These are phyloP conservation scores for Auanema sp. DNA, from an alignment of 2,888 invertebrate species.

Conservation along the genomic window DNA sequence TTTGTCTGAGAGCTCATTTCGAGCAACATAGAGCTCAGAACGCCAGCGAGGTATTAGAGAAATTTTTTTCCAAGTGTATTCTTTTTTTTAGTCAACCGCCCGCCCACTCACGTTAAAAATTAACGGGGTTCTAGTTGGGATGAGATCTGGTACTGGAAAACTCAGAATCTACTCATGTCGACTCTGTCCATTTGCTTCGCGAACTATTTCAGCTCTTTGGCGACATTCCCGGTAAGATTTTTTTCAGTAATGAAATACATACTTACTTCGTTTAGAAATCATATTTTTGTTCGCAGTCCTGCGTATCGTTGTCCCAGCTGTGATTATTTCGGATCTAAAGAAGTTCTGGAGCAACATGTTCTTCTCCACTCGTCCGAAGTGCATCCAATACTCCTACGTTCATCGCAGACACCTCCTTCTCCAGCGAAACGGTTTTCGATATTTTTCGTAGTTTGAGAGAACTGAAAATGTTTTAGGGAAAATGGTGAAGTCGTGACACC, in stretches of 20 bases:
- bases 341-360: constrained; percentile 18
- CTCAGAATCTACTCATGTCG: constrained; percentile 26
- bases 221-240: constrained; percentile 23
- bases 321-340: constrained; percentile 10
- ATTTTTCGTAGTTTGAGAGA: too few relatives aligned
- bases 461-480: too few relatives aligned
- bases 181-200: constrained; percentile 27
- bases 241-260: background rate
- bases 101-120: background rate
- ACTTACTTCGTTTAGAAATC: constrained; percentile 3
- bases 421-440: too few relatives aligned
- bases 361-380: constrained; percentile 8
- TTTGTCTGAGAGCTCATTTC: constrained; percentile 30
- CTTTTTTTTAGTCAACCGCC: constrained; percentile 8
- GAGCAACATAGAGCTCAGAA: constrained; percentile 25
- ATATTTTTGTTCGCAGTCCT: constrained; percentile 9
- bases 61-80: background rate
- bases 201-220: constrained; percentile 25
- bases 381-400: too few relatives aligned
- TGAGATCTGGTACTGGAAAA: constrained; percentile 22
- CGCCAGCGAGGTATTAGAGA: background rate
- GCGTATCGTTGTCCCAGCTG: constrained; percentile 12
- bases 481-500: too few relatives aligned
- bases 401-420: too few relatives aligned
- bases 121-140: constrained; percentile 19